Evolutionary conservation across 2,888 invertebrate species (phyloP), one percentile per base, ranked within the genome.

Genomic region (Deladenus siricidicola): DNA sequence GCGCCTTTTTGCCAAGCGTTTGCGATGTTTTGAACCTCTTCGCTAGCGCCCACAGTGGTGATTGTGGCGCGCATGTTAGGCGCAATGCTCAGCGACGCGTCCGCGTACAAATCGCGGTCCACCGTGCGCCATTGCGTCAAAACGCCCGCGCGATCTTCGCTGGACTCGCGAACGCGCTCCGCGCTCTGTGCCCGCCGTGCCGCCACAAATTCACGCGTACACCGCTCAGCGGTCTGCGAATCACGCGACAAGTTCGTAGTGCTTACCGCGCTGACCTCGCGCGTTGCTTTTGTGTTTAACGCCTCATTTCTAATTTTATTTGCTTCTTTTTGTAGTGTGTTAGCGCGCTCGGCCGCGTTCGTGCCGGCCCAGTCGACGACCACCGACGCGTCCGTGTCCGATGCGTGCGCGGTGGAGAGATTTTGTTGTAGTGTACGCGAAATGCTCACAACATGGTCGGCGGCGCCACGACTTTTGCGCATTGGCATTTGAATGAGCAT

Each of bases 101-200:
- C 64, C 0, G 73, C 72, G 29, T 76, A 76, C 29, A 74, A 51
- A 56, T 76, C 75, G 1, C 69, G 63, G 19, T 71, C 69, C 17
- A 75, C 66, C 39, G 71, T 70, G 57, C 68, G 69, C 67, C 70
- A 76, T 1, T 69, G 64, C 10, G 71, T 70, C 17, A 76, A 58
- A 34, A 73, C 70, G 39, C 67, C 70, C 24, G 69, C 53, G 28
- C 64, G 72, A 48, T 71, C 74, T 14, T 64, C 59, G 8, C 61
- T 66, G 28, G 59, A 50, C 58, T 74, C 66, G 21, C 42, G 47
- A 66, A 51, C 34, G 24, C 50, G 45, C 34, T 58, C 26, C 24
- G n/a, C 44, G 30, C 42, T 50, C 43, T 52, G 39, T 55, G 29
- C 24, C 10, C 10, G 26, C 26, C 56, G 56, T 28, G 45, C 43